Evolutionary conservation across 2,888 invertebrate genomes (phyloP).

Genomic region (Danaus chrysippus): DNA sequence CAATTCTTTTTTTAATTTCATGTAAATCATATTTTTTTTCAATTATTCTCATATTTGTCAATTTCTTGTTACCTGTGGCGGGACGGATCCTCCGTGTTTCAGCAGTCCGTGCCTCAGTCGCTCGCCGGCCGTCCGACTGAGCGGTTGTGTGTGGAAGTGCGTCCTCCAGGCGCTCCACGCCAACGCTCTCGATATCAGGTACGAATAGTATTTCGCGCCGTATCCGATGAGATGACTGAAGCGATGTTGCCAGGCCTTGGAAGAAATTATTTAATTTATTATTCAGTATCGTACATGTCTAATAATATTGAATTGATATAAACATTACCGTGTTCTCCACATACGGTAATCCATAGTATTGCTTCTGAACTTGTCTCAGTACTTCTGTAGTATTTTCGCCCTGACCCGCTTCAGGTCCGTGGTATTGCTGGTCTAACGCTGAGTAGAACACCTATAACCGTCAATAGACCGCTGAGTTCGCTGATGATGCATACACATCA

Average conservation of each 20-base stretch:
- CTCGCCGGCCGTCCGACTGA: conserved; percentile 88
- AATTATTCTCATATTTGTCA: no score
- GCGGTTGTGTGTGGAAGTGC: conserved; percentile 88
- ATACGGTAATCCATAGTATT: conserved; percentile 92
- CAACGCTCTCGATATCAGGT: conserved; percentile 95
- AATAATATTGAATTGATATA: background rate
- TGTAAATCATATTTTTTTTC: no score
- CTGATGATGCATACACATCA: background rate
- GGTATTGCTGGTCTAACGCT: conserved; percentile 93
- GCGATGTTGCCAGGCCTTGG: conserved; percentile 94
- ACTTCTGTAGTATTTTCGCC: conserved; percentile 83
- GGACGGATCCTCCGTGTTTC: conserved; percentile 92
- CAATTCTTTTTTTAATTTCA: no score
- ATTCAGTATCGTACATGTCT: background rate
- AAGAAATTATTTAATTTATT: background rate
- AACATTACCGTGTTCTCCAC: conserved; percentile 87
- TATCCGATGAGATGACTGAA: conserved; percentile 98
- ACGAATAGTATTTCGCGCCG: conserved; percentile 99
- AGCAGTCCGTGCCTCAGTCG: conserved; percentile 87
- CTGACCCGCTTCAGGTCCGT: conserved; percentile 79
- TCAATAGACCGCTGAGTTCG: no score
- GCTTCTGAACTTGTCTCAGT: conserved; percentile 85
- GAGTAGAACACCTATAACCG: conserved; percentile 89
- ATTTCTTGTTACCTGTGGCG: conserved; percentile 78
- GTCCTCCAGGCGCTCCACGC: conserved; percentile 96